phyloP scores from a whole-genome alignment of 2,888 invertebrate species.

The Eubasilissa splendida region DNA sequence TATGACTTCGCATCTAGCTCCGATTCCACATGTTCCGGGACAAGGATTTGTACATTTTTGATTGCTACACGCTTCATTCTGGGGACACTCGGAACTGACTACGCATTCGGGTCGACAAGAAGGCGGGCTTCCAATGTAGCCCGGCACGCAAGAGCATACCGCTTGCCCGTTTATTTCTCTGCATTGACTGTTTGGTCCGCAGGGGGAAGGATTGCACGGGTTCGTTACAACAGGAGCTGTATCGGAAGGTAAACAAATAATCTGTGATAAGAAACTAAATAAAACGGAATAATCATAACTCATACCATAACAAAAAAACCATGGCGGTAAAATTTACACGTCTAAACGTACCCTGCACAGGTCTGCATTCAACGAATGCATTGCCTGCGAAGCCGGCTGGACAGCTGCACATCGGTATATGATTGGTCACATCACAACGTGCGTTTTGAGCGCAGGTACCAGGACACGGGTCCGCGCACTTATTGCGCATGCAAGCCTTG shows the following conservation, averaged over 20 bases:
- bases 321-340: no score
- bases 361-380: slow-evolving; percentile 78
- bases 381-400: slow-evolving; percentile 78
- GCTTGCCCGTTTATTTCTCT: slow-evolving; percentile 80
- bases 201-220: slow-evolving; percentile 77
- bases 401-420: slow-evolving; percentile 74
- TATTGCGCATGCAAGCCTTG: no score
- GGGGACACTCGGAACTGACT: slow-evolving; percentile 83
- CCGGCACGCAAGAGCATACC: slow-evolving; percentile 83
- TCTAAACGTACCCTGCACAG: slow-evolving; percentile 58
- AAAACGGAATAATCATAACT: no score
- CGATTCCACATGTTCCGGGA: slow-evolving; percentile 82
- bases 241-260: slow-evolving; percentile 59
- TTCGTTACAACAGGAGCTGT: slow-evolving; percentile 65
- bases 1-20: slow-evolving; percentile 80
- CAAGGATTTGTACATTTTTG: slow-evolving; percentile 87
- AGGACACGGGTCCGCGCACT: no score
- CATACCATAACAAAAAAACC: no score
- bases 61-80: slow-evolving; percentile 83
- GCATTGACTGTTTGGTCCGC: slow-evolving; percentile 85
- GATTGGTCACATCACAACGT: no score
- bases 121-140: slow-evolving; percentile 83
- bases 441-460: no score
- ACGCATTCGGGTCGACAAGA: slow-evolving; percentile 85
- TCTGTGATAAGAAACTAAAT: no score